Conservation (phyloP, 1,140 invertebrate genomes). For the Cotesia chilonis region DNA sequence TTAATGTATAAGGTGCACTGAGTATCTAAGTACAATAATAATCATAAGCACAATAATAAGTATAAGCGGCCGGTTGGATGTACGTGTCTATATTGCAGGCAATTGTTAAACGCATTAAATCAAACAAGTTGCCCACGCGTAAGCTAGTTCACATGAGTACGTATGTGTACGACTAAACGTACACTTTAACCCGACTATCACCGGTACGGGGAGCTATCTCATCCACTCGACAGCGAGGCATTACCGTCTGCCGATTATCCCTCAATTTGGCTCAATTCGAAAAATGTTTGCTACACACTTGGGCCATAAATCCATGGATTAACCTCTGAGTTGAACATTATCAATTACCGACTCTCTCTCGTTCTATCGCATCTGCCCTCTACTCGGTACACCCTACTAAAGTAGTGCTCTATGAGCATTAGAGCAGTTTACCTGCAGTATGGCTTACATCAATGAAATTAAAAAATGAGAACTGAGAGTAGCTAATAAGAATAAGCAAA, state of each 20-base stretch:
- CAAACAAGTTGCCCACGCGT: constrained; percentile 29
- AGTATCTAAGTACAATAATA: too few species aligned
- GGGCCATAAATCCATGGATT: constrained; percentile 62
- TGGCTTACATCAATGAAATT: background rate
- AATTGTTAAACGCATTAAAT: constrained; percentile 8
- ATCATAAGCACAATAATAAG: too few species aligned
- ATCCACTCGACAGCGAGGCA: constrained; percentile 41
- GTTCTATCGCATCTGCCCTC: background rate
- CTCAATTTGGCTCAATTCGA: constrained; percentile 55
- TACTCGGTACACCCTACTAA: too few species aligned
- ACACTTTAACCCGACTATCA: constrained; percentile 27
- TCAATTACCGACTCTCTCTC: constrained; percentile 52
- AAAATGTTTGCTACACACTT: constrained; percentile 50
- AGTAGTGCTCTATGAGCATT: too few species aligned
- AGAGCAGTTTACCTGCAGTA: constrained; percentile 3
- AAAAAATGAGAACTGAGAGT: background rate
- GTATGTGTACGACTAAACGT: background rate
- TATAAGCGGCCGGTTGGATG: too few species aligned
- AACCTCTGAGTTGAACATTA: constrained; percentile 61
- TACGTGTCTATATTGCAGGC: background rate
- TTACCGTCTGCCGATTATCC: constrained; percentile 59
- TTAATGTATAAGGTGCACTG: too few species aligned
- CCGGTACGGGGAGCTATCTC: constrained; percentile 43
- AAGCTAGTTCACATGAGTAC: background rate
- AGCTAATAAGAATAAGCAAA: constrained; percentile 26